These are phyloP conservation scores for Leptinotarsa haldemani DNA, from an alignment of 2,888 invertebrate genomes.

Conservation along the genomic window DNA sequence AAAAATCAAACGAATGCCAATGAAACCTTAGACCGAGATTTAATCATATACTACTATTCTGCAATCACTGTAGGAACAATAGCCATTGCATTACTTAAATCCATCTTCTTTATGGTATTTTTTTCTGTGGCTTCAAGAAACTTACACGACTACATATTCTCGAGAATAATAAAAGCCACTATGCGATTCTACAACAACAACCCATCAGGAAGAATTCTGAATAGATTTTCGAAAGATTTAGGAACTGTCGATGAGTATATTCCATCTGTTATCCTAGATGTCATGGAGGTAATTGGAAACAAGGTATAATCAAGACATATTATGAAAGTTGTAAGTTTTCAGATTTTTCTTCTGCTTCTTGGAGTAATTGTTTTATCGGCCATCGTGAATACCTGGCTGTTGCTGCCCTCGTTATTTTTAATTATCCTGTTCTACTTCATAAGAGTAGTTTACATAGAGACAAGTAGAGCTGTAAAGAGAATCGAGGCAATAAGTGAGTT, in stretches of 20 bases:
- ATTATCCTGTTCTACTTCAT: constrained; percentile 75
- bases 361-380: constrained; percentile 80
- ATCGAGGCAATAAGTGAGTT: constrained; percentile 76
- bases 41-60: constrained; percentile 66
- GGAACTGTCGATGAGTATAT: constrained; percentile 75
- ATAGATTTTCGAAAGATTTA: constrained; percentile 66
- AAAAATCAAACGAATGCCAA: constrained; percentile 44
- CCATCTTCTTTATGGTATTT: constrained; percentile 60
- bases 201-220: constrained; percentile 63
- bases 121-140: constrained; percentile 61
- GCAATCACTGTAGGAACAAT: constrained; percentile 66
- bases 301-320: constrained; percentile 1
- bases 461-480: constrained; percentile 80
- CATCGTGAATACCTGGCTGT: constrained; percentile 77
- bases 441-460: constrained; percentile 76
- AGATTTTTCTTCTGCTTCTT: constrained; percentile 68
- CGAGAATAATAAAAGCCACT: constrained; percentile 58
- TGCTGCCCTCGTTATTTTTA: constrained; percentile 75
- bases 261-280: constrained; percentile 61
- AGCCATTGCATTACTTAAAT: constrained; percentile 57
- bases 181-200: constrained; percentile 64
- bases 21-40: constrained; percentile 50
- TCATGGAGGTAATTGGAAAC: constrained; percentile 56
- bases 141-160: constrained; percentile 60
- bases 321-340: constrained; percentile 39